Evolutionary conservation across 1,140 invertebrate species (phyloP), one percentile per base, ranked within the genome.

Genomic region (Drosophila trapezifrons): DNA sequence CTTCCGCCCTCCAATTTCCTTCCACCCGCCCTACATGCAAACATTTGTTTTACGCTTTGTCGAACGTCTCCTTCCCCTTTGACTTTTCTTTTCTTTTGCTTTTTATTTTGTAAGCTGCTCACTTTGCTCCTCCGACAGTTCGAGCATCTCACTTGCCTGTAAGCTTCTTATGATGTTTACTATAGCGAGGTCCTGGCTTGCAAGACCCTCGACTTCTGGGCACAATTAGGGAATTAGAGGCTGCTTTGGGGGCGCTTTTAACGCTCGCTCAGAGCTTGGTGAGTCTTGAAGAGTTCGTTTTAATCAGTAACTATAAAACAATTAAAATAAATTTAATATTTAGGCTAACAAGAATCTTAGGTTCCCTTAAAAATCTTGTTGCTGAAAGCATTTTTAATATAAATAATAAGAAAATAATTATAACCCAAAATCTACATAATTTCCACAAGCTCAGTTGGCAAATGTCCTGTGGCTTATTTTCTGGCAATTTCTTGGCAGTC

Each of bases 41-140:
- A 74, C 62, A 69, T 69, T 80, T 75, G 57, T 74, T 60, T 79
- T 67, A 49, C 46, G 40, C 52, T 75, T 63, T 63, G 35, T 58
- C 18, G 18, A 65, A 74, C 60, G 52, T 37, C 60, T 43, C 17
- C 17, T n/a, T 8, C 15, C 15, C 10, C n/a, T n/a, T 25, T 69
- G 46, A 52, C 60, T 65, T 51, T 35, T 38, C 32, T 40, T 56
- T 40, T 9, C 8, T 22, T 49, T 55, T 13, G 8, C 13, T 18
- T 17, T 38, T 17, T 38, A 40, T 45, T 63, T 38, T 59, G 10
- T 32, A 55, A 22, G 27, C n/a, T 38, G 69, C 37, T 51, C 38
- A 20, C 43, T 56, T 40, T 40, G 32, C 17, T 42, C 10, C 27
- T 17, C 6, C 8, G 25, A 18, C 45, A 27, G 62, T 17, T 43